Evolutionary conservation across 1,140 invertebrate genomes (phyloP), one percentile per base, ranked within the genome.

Genomic region (Lysiphlebus fabarum): DNA sequence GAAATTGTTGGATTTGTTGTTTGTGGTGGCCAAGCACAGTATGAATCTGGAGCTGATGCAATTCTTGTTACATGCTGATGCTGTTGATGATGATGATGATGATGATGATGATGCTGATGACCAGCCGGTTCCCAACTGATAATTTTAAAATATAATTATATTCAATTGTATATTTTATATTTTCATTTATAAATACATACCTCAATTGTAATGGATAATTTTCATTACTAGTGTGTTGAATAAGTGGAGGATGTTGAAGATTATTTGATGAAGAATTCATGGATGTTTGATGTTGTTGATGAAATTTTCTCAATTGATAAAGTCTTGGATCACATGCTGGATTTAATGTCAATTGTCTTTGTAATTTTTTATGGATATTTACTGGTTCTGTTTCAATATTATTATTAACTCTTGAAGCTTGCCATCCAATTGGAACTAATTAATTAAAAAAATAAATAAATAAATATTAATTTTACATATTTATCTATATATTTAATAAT

Each of bases 341-440:
- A 78, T 93, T 93, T 1, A 94, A 72, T 2, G 90, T 91, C 14
- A 92, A 78, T 66, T 94, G 91, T 34, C 91, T 81, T 49, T 89
- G 87, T 5, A 95, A 75, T 71, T 92, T 93, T 51, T 86, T 79
- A 67, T 94, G 91, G 45, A 87, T 82, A 68, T 91, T 92, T 6
- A 79, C 79, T 9, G 83, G 76, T 26, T 79, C 75, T 50, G 71
- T 63, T 6, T 80, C 74, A 3, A 69, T 54, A 4, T 4, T 26
- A 57, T 73, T 74, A 34, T 41, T 60, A 34, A 73, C 63, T 58
- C 70, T 64, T 12, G 73, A 66, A 14, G 71, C 60, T 38, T 66
- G 54, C 74, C 73, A 73, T 12, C 67, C 70, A 6, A 70, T 61
- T 45, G 68, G 50, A 48, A 65, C 63, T 53, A 47, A 57, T 65